Percentiles rank a stretch among this genome's conserved stretches.
Conservation (phyloP, 2,113 vertebrate species). For the Pteruthius melanotis region DNA sequence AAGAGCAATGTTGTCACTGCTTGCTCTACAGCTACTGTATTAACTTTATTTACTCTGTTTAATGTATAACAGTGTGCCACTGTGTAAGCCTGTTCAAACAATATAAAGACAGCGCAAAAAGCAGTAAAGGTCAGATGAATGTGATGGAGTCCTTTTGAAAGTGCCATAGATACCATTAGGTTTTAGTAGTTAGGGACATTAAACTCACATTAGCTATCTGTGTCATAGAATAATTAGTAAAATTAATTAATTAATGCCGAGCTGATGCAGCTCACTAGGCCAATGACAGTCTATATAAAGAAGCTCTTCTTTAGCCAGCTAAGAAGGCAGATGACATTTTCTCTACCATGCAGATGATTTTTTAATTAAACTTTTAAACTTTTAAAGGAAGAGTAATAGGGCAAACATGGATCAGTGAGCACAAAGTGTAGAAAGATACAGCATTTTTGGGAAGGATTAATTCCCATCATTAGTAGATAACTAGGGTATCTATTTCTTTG, state of each 20-base stretch:
- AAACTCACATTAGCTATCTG: background rate
- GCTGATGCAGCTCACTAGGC: background rate
- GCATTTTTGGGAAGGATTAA: background rate
- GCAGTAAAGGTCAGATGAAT: background rate
- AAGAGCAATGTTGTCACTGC: background rate
- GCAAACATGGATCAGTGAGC: background rate
- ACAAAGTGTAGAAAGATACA: background rate
- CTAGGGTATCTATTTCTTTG: background rate
- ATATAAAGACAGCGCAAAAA: background rate
- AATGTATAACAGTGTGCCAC: constrained; percentile 8
- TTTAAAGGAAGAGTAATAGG: background rate
- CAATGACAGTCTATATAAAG: background rate
- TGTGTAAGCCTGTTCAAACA: constrained; percentile 1
- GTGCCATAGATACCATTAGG: background rate
- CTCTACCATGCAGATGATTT: background rate
- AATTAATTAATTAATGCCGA: background rate
- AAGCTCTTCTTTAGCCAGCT: background rate
- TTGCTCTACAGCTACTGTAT: background rate
- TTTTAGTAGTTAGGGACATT: background rate
- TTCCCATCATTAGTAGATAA: background rate
- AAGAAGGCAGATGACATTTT: background rate
- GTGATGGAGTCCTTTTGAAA: background rate
- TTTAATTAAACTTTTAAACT: background rate
- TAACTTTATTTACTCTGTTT: constrained; percentile 12
- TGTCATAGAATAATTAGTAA: background rate